Base-by-base conservation (phyloP, 2,888 invertebrate genomes). In the Hydrotaea cyrtoneurina region DNA sequence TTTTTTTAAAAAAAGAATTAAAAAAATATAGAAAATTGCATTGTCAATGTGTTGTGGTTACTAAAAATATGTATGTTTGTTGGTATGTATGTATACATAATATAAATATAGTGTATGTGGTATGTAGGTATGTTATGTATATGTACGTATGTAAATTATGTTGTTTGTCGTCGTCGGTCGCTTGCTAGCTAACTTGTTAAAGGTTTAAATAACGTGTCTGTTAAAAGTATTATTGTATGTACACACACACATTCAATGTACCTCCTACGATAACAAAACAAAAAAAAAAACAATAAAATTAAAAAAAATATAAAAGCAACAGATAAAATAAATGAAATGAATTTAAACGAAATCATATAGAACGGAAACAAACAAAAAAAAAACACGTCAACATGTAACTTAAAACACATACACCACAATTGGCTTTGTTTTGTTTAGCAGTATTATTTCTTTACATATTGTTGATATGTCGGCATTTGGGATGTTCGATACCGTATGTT, bases 401-500 rank as follows among this genome's bases (percentile, higher is more conserved):
- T 13, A 26, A 59, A 59, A 59, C 59, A 59, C 59, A 59, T 59
- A 59, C 23, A 59, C 59, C 59, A n/a, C n/a, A 23, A 21, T 57
- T 31, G n/a, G 46, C 39, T 69, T 31, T 31, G 31, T 31, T 31
- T 31, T 31, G 31, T 31, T 81, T 71, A 85, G 79, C 77, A 71
- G 57, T 31, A 87, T 91, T 90, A 90, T 90, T 91, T 91, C 86
- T 91, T 91, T 64, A 91, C 89, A 87, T 90, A 91, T 81, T 90
- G 90, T 80, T 90, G 90, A 88, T 91, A 92, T 66, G 92, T 88
- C 82, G 82, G 90, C 88, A 83, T 88, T 87, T 85, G 85, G 84
- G 89, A 89, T 87, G 87, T 87, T 86, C 91, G 91, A 87, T 90
- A 91, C 79, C 91, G 89, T 85, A 90, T 87, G 81, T 89, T 89